phyloP scores from a whole-genome alignment of 2,888 invertebrate genomes.

The Watsonalla cultraria region DNA sequence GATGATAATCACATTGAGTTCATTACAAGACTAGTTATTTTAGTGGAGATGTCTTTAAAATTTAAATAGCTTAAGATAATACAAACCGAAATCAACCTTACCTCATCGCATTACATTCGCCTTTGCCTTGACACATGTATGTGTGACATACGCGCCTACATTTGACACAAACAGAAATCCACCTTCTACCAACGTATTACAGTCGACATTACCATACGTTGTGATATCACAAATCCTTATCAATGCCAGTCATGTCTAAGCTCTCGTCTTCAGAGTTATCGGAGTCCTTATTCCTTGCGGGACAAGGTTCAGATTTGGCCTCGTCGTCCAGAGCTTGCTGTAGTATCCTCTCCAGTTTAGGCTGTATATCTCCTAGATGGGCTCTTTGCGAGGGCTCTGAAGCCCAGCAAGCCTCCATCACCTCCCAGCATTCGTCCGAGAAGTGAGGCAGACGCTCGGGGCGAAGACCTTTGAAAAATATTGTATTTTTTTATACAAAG shows the following conservation, averaged over 20 bases:
- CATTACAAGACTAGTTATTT: too few species aligned
- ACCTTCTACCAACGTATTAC: neutral
- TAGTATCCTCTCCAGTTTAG: conserved; percentile 79
- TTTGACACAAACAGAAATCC: neutral
- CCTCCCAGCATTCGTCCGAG: conserved; percentile 87
- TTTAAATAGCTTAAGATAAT: too few species aligned
- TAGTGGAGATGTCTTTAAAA: too few species aligned
- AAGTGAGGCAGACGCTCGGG: conserved; percentile 88
- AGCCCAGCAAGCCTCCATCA: conserved; percentile 92
- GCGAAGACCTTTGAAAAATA: conserved; percentile 80
- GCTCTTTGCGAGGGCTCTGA: conserved; percentile 86
- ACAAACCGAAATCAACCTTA: too few species aligned
- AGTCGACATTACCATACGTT: neutral
- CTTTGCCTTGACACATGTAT: too few species aligned
- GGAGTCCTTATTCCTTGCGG: conserved; percentile 5
- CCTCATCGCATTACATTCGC: too few species aligned
- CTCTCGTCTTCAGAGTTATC: conserved; percentile 38
- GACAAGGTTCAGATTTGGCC: conserved; percentile 8
- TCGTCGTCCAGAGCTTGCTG: conserved; percentile 20
- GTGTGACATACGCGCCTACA: too few species aligned
- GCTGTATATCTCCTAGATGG: conserved; percentile 87
- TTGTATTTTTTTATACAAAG: neutral
- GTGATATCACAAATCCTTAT: conserved; percentile 9
- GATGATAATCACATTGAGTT: too few species aligned
- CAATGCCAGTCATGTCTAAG: conserved; percentile 40